Conservation (phyloP, 2,113 vertebrate genomes). For the Gymnocephalus cernua region DNA sequence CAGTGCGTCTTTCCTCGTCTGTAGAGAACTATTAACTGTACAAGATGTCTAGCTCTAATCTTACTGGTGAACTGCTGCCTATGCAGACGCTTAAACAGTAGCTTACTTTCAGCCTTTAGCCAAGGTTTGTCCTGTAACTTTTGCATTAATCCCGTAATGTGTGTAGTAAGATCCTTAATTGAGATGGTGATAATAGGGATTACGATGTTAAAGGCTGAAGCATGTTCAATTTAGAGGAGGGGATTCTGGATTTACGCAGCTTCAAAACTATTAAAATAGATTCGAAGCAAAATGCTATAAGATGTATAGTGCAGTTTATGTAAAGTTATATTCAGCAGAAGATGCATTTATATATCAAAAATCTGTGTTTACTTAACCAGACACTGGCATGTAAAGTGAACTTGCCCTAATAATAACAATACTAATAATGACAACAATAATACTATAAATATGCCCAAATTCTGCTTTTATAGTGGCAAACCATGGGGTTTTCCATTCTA, state of each 20-base stretch:
- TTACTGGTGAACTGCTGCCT: constrained; percentile 6
- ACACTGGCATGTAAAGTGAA: background rate
- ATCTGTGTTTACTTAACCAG: background rate
- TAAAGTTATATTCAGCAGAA: background rate
- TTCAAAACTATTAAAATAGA: background rate
- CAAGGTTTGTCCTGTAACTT: background rate
- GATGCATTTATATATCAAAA: background rate
- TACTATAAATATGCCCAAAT: background rate
- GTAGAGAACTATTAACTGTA: background rate
- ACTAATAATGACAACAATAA: background rate
- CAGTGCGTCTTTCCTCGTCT: constrained; percentile 32
- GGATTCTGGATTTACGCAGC: background rate
- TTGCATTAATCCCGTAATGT: background rate
- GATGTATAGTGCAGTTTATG: background rate
- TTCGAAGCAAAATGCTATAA: background rate
- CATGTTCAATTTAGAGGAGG: background rate
- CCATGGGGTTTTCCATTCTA: background rate
- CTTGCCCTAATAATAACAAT: background rate
- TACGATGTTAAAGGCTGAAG: background rate
- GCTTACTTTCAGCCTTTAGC: background rate
- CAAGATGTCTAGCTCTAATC: background rate
- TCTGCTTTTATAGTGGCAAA: background rate
- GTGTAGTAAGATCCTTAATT: background rate
- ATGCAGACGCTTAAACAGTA: background rate
- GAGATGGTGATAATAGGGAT: background rate